Conservation (phyloP, 1,140 invertebrate genomes). For the Arctopsyche grandis region DNA sequence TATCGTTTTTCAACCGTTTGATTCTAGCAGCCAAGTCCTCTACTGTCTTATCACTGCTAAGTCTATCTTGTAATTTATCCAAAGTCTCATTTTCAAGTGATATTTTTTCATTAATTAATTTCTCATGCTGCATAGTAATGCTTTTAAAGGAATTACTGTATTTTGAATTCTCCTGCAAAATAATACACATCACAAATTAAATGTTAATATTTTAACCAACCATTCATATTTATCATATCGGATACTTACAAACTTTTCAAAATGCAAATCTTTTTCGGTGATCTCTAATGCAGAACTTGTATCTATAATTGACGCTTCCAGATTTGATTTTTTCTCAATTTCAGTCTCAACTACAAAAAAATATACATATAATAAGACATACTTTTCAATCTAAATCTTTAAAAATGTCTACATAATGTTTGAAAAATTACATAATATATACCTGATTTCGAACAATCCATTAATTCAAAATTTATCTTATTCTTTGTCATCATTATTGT, state of each 20-base stretch:
- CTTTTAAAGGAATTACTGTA: constrained; percentile 61
- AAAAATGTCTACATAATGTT: too few relatives aligned
- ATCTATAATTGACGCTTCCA: constrained; percentile 68
- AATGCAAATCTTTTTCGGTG: constrained; percentile 69
- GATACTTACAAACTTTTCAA: constrained; percentile 57
- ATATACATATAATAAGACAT: too few relatives aligned
- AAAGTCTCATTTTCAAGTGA: constrained; percentile 73
- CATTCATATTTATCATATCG: not conserved
- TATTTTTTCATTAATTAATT: constrained; percentile 66
- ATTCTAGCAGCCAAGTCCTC: constrained; percentile 64
- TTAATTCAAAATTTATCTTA: constrained; percentile 68
- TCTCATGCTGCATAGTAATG: constrained; percentile 67
- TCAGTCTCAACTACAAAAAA: constrained; percentile 57
- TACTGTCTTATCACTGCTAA: constrained; percentile 74
- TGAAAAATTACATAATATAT: too few relatives aligned
- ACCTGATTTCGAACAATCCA: constrained; percentile 60
- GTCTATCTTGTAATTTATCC: constrained; percentile 72
- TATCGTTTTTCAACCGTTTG: constrained; percentile 63
- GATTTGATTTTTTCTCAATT: constrained; percentile 57
- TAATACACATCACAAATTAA: not conserved
- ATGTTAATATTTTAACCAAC: not conserved
- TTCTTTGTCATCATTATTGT: constrained; percentile 70
- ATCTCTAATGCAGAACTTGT: constrained; percentile 67
- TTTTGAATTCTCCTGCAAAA: constrained; percentile 62
- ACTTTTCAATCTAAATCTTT: too few relatives aligned